phyloP scores from a whole-genome alignment of 2,113 vertebrate species.

The Oreochromis aureus region DNA sequence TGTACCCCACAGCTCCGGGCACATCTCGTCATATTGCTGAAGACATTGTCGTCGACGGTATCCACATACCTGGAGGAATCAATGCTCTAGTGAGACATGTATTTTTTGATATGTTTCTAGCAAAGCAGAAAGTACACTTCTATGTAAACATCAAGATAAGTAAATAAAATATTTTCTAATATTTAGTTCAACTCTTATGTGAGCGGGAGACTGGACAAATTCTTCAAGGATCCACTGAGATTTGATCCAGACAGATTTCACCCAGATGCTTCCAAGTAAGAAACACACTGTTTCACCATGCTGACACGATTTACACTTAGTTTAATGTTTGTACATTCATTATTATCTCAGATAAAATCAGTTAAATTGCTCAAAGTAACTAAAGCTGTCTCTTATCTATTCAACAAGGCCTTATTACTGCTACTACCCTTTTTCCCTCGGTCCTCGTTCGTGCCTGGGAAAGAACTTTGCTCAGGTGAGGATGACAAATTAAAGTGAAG shows the following conservation, averaged over 20 bases:
- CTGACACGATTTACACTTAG: background rate
- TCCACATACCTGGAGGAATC: constrained; percentile 71
- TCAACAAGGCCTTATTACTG: constrained; percentile 71
- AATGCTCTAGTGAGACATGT: constrained; percentile 20
- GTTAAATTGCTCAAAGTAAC: rapidly evolving
- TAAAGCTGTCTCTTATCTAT: background rate
- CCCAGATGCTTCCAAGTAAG: constrained; percentile 85
- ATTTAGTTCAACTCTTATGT: constrained; percentile 79
- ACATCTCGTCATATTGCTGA: constrained; percentile 72
- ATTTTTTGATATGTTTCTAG: background rate
- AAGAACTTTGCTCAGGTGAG: constrained; percentile 58
- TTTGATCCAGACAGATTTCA: constrained; percentile 91
- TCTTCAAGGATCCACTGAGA: constrained; percentile 53
- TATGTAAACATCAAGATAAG: background rate
- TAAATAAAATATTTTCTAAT: background rate
- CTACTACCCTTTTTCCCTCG: constrained; percentile 87
- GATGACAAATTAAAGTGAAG: rapidly evolving
- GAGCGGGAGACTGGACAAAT: constrained; percentile 80
- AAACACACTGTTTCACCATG: background rate
- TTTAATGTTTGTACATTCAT: rapidly evolving
- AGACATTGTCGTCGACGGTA: constrained; percentile 68
- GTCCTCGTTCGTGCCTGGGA: constrained; percentile 85
- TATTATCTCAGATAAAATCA: background rate
- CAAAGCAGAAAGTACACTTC: background rate
- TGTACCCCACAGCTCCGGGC: constrained; percentile 78